Conservation (phyloP, 1,140 invertebrate genomes). For the Panulirus ornatus region DNA sequence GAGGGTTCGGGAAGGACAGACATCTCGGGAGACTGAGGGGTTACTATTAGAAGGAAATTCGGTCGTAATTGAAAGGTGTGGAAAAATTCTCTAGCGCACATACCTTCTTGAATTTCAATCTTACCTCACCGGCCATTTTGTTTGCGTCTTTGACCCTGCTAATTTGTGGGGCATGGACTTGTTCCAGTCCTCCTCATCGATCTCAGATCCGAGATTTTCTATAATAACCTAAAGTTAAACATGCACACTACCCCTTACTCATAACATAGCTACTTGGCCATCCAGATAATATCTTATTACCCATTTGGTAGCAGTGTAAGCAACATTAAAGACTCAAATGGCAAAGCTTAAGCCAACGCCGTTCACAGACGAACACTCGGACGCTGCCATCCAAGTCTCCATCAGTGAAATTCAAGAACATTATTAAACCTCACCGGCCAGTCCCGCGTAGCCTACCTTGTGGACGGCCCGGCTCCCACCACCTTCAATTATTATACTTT, state of each 20-base stretch:
- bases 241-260: no score
- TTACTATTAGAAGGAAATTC: not conserved
- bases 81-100: constrained; percentile 23
- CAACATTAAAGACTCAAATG: not conserved
- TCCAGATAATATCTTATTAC: no score
- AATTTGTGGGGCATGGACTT: constrained; percentile 61
- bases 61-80: constrained; percentile 35
- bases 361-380: constrained; percentile 10
- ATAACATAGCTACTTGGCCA: no score
- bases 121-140: constrained; percentile 70
- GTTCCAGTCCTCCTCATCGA: not conserved
- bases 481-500: not conserved
- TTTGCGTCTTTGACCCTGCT: constrained; percentile 70
- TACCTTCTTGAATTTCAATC: constrained; percentile 61
- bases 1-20: no score
- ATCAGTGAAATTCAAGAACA: constrained; percentile 65
- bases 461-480: not conserved
- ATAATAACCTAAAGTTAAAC: not conserved
- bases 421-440: constrained; percentile 53
- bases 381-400: constrained; percentile 56
- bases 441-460: not conserved
- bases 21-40: no score
- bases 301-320: no score
- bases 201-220: not conserved
- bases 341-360: constrained; percentile 22